Conservation (phyloP, 2,888 invertebrate genomes). For the Steinernema carpocapsae region DNA sequence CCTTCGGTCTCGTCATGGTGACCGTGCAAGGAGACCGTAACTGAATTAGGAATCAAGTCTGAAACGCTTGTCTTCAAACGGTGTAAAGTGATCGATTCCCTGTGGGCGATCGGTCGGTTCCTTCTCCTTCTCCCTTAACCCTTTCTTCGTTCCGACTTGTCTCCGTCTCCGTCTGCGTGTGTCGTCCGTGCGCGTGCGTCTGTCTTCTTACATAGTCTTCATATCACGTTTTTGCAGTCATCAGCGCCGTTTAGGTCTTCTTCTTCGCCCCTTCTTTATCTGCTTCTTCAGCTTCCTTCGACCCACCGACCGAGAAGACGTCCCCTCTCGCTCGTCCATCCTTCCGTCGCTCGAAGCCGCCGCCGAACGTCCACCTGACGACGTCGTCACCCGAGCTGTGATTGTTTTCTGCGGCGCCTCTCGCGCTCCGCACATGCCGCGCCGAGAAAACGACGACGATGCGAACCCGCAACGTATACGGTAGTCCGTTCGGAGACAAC, state of each 20-base stretch:
- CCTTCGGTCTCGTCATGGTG: no score
- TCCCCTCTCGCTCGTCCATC: background rate
- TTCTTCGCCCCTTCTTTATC: conserved; percentile 5
- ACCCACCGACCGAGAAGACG: background rate
- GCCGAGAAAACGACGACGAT: background rate
- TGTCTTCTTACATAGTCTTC: background rate
- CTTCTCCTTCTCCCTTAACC: conserved; percentile 4
- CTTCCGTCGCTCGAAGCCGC: background rate
- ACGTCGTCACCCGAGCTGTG: background rate
- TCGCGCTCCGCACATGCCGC: conserved; percentile 24
- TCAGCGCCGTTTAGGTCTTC: background rate
- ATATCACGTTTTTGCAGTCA: conserved; percentile 28
- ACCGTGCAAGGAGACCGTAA: no score
- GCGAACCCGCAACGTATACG: conserved; percentile 29
- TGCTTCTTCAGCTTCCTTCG: background rate
- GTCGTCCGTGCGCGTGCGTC: background rate
- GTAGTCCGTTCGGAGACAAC: conserved; percentile 17
- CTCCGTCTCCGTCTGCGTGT: background rate
- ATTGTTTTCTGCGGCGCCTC: no score
- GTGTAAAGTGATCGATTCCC: conserved; percentile 33
- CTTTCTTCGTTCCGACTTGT: conserved; percentile 22
- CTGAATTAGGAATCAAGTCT: background rate
- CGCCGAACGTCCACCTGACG: background rate
- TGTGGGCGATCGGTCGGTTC: conserved; percentile 3
- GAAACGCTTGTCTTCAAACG: conserved; percentile 23